phyloP scores from a whole-genome alignment of 2,797 vertebrate species.

The Danio jaintianensis region DNA sequence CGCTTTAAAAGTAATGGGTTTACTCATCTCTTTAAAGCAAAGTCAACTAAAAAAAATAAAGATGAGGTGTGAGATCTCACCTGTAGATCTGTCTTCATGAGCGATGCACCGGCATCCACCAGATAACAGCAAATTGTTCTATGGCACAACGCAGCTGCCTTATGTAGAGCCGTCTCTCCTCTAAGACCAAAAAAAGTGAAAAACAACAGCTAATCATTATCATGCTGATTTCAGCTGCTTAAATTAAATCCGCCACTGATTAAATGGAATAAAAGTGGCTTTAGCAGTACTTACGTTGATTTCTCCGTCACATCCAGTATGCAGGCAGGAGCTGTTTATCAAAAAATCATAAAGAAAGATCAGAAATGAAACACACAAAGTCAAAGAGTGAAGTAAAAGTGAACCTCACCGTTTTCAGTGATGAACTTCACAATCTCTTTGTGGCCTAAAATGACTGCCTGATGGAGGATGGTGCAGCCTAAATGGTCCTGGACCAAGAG shows the following conservation, averaged over 20 bases:
- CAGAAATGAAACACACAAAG: background rate
- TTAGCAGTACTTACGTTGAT: constrained; percentile 82
- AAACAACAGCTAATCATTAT: background rate
- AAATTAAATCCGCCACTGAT: background rate
- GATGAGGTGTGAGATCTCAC: constrained; percentile 68
- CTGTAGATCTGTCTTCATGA: constrained; percentile 94
- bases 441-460: constrained; percentile 83
- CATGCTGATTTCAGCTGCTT: background rate
- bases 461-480: constrained; percentile 88
- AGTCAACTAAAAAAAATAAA: background rate
- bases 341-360: constrained; percentile 34
- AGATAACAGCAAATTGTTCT: constrained; percentile 92
- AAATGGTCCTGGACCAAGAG: constrained; percentile 80
- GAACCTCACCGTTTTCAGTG: constrained; percentile 82
- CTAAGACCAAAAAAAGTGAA: constrained; percentile 69
- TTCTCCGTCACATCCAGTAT: constrained; percentile 88
- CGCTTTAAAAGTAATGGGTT: too few species aligned
- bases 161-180: constrained; percentile 91
- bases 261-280: background rate
- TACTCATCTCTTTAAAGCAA: too few species aligned
- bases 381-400: background rate
- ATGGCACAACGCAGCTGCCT: constrained; percentile 87
- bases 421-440: constrained; percentile 92
- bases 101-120: constrained; percentile 92
- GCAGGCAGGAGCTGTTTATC: constrained; percentile 81